Conservation (phyloP, 1,140 invertebrate genomes). For the Elymnias hypermnestra region DNA sequence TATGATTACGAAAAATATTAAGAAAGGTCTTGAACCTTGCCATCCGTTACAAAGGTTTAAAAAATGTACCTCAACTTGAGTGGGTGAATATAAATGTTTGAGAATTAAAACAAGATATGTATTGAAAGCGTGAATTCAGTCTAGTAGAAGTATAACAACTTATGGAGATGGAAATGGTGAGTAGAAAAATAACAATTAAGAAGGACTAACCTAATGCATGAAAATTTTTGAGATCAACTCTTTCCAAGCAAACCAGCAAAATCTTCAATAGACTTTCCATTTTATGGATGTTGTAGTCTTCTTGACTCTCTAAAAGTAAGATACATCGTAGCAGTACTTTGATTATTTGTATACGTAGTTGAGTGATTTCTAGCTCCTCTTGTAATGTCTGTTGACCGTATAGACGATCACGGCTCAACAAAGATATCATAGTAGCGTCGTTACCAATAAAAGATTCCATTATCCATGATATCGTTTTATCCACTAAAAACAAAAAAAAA, state of each 20-base stretch:
- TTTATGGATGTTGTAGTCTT: constrained; percentile 37
- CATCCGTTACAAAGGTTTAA: no score
- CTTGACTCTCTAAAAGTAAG: constrained; percentile 29
- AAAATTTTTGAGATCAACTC: constrained; percentile 67
- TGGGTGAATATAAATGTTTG: no score
- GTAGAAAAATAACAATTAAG: no score
- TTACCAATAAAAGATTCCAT: constrained; percentile 49
- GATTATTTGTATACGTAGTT: constrained; percentile 53
- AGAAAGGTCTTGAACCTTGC: no score
- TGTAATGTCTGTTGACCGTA: constrained; percentile 47
- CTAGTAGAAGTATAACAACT: no score
- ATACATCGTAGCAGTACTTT: constrained; percentile 52
- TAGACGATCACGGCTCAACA: constrained; percentile 46
- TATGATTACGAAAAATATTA: no score
- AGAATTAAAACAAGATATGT: no score
- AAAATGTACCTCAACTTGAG: no score
- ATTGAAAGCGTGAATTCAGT: no score
- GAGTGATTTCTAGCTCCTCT: constrained; percentile 51
- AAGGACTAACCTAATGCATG: no score
- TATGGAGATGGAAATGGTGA: no score
- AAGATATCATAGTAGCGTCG: constrained; percentile 42
- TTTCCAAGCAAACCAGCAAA: constrained; percentile 53
- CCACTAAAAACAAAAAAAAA: constrained; percentile 24
- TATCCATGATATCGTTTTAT: constrained; percentile 41
- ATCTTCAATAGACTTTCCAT: constrained; percentile 63